phyloP scores from a whole-genome alignment of 2,797 vertebrate species.

The Valencia hispanica region DNA sequence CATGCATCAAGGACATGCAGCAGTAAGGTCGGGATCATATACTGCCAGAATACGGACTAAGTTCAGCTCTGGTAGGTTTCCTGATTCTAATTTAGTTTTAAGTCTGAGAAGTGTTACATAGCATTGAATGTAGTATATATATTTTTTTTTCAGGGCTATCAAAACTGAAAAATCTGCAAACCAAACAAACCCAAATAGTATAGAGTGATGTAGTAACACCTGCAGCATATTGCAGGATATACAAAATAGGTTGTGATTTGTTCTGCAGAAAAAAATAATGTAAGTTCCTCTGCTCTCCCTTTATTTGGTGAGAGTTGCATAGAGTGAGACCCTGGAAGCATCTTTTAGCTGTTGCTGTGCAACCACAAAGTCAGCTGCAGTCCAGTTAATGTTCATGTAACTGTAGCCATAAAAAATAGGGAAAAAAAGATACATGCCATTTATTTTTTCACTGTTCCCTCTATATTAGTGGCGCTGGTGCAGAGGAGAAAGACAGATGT shows the following conservation, averaged over 20 bases:
- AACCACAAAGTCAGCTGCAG: constrained; percentile 44
- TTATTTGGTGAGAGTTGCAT: constrained; percentile 26
- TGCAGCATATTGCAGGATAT: background rate
- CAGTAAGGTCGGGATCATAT: constrained; percentile 80
- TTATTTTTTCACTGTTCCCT: background rate
- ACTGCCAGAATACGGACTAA: constrained; percentile 74
- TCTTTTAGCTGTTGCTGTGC: constrained; percentile 51
- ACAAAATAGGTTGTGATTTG: background rate
- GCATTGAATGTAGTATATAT: background rate
- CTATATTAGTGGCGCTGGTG: constrained; percentile 9
- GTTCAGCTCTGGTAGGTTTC: constrained; percentile 58
- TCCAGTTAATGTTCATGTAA: constrained; percentile 43
- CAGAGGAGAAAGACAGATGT: constrained; percentile 5
- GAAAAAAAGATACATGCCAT: constrained; percentile 4
- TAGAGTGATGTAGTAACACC: background rate
- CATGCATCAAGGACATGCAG: constrained; percentile 81
- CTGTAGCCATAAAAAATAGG: constrained; percentile 21
- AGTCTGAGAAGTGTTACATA: background rate
- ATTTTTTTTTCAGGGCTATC: background rate
- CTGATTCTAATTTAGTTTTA: constrained; percentile 56
- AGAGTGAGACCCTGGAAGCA: constrained; percentile 17
- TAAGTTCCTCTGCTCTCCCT: constrained; percentile 20
- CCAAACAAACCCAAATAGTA: background rate
- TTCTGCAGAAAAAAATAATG: constrained; percentile 8
- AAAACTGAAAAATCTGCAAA: background rate